phyloP scores from a whole-genome alignment of 2,888 invertebrate genomes.

The Gymnocheta viridis region DNA sequence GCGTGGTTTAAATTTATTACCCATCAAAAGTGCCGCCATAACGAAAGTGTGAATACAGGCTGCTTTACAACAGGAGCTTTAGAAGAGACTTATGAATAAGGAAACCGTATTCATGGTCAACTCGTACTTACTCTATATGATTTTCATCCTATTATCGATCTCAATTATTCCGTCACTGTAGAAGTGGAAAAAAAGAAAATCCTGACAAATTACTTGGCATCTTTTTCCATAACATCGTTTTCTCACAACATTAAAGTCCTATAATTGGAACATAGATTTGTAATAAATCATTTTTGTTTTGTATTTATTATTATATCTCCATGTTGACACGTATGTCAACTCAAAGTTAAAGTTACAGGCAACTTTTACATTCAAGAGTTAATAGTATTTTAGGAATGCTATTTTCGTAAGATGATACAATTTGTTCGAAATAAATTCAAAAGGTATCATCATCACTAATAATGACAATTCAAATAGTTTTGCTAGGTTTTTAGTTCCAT shows the following conservation, averaged over 20 bases:
- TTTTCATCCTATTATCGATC: slow-evolving; percentile 17
- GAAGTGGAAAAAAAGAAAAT: background rate
- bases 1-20: slow-evolving; percentile 70
- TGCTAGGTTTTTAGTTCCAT: no score
- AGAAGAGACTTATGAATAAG: slow-evolving; percentile 6
- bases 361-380: background rate
- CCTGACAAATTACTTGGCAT: slow-evolving; percentile 29
- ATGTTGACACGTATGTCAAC: background rate
- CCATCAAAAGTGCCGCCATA: slow-evolving; percentile 51
- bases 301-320: background rate
- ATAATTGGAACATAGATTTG: background rate
- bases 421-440: background rate
- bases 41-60: slow-evolving; percentile 36
- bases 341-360: background rate
- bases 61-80: background rate
- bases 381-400: background rate
- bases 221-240: background rate
- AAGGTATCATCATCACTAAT: background rate
- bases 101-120: slow-evolving; percentile 5
- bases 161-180: slow-evolving; percentile 26
- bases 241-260: background rate
- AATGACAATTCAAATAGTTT: no score
- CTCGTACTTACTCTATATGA: slow-evolving; percentile 24
- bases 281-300: background rate
- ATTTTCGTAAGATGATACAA: background rate